Percentiles rank a stretch among this genome's conserved stretches.
phyloP scores from a whole-genome alignment of 2,113 vertebrate genomes.

The Marcusenius ussheri region DNA sequence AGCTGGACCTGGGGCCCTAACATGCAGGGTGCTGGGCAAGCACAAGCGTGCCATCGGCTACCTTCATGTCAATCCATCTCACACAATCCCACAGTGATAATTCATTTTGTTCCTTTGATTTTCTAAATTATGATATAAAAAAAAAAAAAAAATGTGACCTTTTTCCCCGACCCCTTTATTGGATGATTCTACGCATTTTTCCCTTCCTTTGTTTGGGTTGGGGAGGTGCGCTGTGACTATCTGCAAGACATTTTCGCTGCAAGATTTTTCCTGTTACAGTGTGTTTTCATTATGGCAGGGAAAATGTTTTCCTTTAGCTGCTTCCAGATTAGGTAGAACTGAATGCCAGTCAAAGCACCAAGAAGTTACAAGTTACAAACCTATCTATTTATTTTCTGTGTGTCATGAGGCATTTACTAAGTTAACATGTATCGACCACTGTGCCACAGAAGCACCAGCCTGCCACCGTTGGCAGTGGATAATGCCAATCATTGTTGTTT shows the following conservation, averaged over 20 bases:
- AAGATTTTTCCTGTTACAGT: neutral
- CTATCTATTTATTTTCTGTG: neutral
- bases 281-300: neutral
- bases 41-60: neutral
- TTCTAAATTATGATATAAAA: neutral
- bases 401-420: neutral
- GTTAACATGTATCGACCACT: neutral
- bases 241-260: neutral
- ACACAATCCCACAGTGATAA: neutral
- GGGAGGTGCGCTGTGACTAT: neutral
- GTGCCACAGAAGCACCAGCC: neutral
- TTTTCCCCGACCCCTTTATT: neutral
- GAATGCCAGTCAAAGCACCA: neutral
- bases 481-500: neutral
- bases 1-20: conserved; percentile 78
- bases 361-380: neutral
- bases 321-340: neutral
- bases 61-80: neutral
- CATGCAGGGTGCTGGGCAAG: neutral
- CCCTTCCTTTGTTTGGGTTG: neutral
- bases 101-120: neutral
- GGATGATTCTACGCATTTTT: neutral
- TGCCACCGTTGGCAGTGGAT: neutral
- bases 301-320: neutral
- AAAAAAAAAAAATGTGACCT: neutral